phyloP scores from a whole-genome alignment of 2,113 vertebrate genomes.

The Puntigrus tetrazona region DNA sequence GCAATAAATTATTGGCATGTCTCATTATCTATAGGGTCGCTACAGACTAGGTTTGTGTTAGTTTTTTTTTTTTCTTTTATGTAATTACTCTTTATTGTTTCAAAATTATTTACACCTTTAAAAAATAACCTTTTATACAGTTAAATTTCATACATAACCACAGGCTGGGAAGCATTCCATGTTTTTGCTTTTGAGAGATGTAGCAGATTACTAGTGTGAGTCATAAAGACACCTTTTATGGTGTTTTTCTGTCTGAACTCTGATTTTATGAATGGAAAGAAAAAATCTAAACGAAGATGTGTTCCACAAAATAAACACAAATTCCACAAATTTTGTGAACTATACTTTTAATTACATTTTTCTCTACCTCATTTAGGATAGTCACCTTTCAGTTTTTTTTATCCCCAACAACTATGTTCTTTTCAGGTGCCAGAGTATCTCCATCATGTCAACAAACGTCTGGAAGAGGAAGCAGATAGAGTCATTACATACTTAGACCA shows the following conservation, averaged over 20 bases:
- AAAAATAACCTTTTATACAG: not conserved
- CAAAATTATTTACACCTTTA: not conserved
- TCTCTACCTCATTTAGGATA: not conserved
- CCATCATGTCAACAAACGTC: constrained; percentile 96
- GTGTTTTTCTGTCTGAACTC: not conserved
- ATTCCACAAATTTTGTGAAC: not conserved
- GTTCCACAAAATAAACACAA: not conserved
- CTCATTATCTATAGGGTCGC: not conserved
- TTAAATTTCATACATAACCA: not conserved
- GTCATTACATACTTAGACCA: constrained; percentile 99
- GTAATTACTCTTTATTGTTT: not conserved
- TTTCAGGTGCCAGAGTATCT: constrained; percentile 97
- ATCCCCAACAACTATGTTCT: constrained; percentile 35
- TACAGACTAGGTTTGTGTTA: not conserved
- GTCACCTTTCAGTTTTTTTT: not conserved
- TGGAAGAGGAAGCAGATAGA: constrained; percentile 97
- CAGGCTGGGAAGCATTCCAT: not conserved
- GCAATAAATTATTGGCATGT: not conserved
- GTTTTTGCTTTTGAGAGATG: not conserved
- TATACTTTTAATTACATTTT: not conserved
- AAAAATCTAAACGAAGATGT: too few relatives aligned
- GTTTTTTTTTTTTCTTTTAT: not conserved
- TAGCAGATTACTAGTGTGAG: not conserved
- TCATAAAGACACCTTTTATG: not conserved
- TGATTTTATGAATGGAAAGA: not conserved